These are phyloP conservation scores for Rhopalosiphum padi DNA, from an alignment of 1,140 invertebrate genomes.

Conservation along the genomic window DNA sequence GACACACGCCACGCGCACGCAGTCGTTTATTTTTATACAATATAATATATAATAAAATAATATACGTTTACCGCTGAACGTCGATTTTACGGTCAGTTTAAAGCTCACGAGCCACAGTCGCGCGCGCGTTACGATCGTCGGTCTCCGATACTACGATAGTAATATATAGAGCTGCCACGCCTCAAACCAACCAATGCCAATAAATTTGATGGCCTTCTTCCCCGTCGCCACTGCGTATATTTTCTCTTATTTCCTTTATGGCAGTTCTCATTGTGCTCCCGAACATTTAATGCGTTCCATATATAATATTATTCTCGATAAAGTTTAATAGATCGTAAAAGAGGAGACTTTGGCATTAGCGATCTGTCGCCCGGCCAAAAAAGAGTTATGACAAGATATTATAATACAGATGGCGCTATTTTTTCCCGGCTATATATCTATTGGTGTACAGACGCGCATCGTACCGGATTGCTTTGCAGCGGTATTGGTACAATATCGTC, in stretches of 20 bases:
- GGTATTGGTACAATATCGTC: background rate
- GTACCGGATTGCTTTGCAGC: background rate
- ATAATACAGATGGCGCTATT: background rate
- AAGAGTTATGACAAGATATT: background rate
- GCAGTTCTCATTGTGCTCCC: background rate
- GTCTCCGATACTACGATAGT: background rate
- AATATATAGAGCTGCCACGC: background rate
- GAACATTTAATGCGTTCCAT: conserved; percentile 24
- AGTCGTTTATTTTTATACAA: background rate
- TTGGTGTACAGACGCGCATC: background rate
- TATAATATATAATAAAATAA: background rate
- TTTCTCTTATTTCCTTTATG: conserved; percentile 3
- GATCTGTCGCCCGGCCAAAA: conserved; percentile 50
- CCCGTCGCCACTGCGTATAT: background rate
- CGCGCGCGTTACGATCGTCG: background rate
- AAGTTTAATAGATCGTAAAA: conserved; percentile 53
- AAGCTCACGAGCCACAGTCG: background rate
- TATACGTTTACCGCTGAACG: background rate
- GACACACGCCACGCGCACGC: background rate
- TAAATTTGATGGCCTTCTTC: conserved; percentile 20
- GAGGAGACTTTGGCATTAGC: conserved; percentile 20
- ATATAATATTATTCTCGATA: conserved; percentile 42
- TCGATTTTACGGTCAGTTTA: conserved; percentile 28
- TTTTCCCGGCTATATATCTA: background rate
- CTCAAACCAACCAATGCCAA: conserved; percentile 37